Conservation (phyloP, 2,113 vertebrate genomes). For the Steatornis caripensis region DNA sequence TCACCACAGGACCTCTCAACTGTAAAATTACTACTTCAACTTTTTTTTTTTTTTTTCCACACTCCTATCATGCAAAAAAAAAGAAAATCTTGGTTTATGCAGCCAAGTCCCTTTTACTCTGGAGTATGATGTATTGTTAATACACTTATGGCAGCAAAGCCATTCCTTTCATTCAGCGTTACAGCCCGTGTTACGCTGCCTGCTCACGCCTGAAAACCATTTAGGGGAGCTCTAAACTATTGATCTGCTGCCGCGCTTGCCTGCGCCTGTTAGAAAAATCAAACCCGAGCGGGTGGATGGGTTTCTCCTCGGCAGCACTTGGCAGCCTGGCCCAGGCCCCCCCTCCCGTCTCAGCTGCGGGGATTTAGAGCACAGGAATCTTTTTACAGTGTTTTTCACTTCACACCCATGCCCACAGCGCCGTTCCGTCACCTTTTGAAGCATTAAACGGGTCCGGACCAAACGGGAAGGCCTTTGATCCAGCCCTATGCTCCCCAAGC, state of each 20-base stretch:
- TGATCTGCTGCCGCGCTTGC: not conserved
- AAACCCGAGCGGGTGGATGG: not conserved
- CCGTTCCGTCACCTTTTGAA: not conserved
- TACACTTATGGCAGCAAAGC: not conserved
- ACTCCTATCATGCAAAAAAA: not conserved
- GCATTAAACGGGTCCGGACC: not conserved
- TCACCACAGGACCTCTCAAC: not conserved
- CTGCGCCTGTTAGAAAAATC: not conserved
- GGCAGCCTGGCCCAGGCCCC: not conserved
- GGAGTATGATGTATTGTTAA: not conserved
- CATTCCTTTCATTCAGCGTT: not conserved
- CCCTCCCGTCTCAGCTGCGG: not conserved
- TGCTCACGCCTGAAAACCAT: not conserved
- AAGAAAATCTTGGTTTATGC: not conserved
- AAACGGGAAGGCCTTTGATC: not conserved
- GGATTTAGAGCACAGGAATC: not conserved
- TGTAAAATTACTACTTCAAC: not conserved
- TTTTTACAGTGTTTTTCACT: not conserved
- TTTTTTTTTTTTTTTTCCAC: not conserved
- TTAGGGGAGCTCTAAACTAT: not conserved
- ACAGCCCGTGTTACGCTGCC: not conserved
- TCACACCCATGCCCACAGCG: not conserved
- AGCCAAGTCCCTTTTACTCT: not conserved
- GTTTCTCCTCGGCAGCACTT: not conserved
- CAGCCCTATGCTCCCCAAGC: not conserved